Percentiles rank a stretch among this genome's conserved stretches.
These are phyloP conservation scores for Urocitellus parryii DNA, from an alignment of 2,113 vertebrate genomes.

Conservation along the genomic window DNA sequence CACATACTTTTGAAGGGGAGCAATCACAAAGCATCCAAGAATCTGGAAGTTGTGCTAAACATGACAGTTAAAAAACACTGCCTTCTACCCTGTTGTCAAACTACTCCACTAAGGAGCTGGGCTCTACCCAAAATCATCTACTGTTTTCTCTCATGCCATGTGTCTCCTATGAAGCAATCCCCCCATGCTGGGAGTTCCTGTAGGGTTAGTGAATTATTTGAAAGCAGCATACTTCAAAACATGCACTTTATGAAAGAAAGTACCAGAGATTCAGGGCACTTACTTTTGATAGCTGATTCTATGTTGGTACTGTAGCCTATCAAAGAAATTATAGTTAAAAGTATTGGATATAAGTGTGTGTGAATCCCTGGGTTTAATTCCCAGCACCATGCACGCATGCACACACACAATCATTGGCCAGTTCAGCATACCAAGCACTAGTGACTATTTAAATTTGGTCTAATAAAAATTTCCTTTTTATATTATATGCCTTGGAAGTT, in stretches of 20 bases:
- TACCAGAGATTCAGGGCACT: neutral
- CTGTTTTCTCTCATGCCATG: neutral
- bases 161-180: neutral
- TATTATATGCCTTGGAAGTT: neutral
- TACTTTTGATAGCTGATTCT: neutral
- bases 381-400: neutral
- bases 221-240: conserved; percentile 42
- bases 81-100: neutral
- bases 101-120: neutral
- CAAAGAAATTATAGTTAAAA: neutral
- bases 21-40: neutral
- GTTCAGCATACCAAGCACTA: neutral
- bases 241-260: neutral
- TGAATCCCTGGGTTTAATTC: neutral
- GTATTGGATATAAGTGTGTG: neutral
- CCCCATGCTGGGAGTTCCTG: neutral
- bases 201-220: conserved; percentile 5
- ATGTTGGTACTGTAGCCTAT: neutral
- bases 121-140: neutral
- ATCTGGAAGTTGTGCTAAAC: neutral
- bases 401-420: neutral
- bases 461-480: neutral
- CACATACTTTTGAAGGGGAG: conserved; percentile 56
- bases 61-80: neutral
- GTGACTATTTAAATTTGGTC: neutral